These are phyloP conservation scores for Glaucomys volans DNA, from an alignment of 2,113 vertebrate genomes.

Conservation along the genomic window DNA sequence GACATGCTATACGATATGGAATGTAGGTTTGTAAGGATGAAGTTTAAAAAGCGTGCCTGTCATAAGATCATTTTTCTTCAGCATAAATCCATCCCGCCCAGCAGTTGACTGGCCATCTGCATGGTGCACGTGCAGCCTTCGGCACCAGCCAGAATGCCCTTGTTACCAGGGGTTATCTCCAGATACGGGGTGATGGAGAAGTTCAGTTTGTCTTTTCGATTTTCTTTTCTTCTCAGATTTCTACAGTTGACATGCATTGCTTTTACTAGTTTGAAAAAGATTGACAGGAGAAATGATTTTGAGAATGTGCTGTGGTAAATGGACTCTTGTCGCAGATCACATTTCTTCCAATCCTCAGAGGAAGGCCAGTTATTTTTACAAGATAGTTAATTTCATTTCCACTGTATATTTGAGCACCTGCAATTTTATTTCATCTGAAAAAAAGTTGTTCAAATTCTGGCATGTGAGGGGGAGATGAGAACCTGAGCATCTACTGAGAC, in stretches of 20 bases:
- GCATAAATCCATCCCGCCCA: background rate
- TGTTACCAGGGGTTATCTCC: background rate
- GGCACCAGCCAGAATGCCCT: background rate
- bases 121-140: background rate
- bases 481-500: background rate
- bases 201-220: background rate
- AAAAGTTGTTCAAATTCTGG: background rate
- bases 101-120: background rate
- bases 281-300: background rate
- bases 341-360: background rate
- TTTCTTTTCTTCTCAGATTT: background rate
- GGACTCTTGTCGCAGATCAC: too few relatives aligned
- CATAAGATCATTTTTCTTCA: background rate
- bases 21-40: background rate
- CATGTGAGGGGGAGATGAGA: background rate
- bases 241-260: background rate
- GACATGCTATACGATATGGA: background rate
- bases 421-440: background rate
- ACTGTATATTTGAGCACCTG: background rate
- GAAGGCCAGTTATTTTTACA: background rate
- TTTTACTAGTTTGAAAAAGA: background rate
- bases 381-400: background rate
- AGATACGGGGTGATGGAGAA: background rate
- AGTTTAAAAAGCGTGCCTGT: background rate
- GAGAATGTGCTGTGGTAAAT: background rate